A percentile compares a stretch with the other conserved stretches of the same genome.
Evolutionary conservation across 2,888 invertebrate species (phyloP).

Genomic region (Coenonympha glycerion): DNA sequence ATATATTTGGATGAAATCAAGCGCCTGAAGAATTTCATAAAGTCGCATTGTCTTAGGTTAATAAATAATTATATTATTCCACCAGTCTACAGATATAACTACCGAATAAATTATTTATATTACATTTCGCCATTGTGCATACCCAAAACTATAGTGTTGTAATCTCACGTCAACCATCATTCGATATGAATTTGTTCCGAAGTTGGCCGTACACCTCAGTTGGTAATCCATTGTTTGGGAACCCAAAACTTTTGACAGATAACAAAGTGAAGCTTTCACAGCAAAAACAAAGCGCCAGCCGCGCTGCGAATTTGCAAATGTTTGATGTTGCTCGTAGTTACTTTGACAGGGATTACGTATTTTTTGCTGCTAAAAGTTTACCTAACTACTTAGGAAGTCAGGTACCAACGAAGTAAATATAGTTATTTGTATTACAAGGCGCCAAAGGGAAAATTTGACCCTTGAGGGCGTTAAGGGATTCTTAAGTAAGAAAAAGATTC

Average conservation of each 20-base stretch:
- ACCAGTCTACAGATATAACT: too few species aligned
- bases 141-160: slow-evolving; percentile 3
- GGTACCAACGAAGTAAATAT: too few species aligned
- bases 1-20: too few species aligned
- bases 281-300: slow-evolving; percentile 27
- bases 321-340: slow-evolving; percentile 5
- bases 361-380: neutral
- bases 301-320: slow-evolving; percentile 20
- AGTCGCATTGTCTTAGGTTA: too few species aligned
- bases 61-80: too few species aligned
- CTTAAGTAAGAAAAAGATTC: too few species aligned
- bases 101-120: too few species aligned
- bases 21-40: too few species aligned
- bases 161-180: slow-evolving; percentile 23
- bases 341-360: neutral
- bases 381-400: neutral
- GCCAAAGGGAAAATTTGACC: too few species aligned
- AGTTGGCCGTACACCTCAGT: slow-evolving; percentile 20
- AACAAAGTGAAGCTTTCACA: slow-evolving; percentile 29
- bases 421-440: too few species aligned
- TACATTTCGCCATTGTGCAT: too few species aligned
- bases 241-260: slow-evolving; percentile 32
- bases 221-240: slow-evolving; percentile 30
- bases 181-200: slow-evolving; percentile 20
- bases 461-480: too few species aligned